phyloP scores from a whole-genome alignment of 1,140 invertebrate species.

The Pemphigus obesinymphae region DNA sequence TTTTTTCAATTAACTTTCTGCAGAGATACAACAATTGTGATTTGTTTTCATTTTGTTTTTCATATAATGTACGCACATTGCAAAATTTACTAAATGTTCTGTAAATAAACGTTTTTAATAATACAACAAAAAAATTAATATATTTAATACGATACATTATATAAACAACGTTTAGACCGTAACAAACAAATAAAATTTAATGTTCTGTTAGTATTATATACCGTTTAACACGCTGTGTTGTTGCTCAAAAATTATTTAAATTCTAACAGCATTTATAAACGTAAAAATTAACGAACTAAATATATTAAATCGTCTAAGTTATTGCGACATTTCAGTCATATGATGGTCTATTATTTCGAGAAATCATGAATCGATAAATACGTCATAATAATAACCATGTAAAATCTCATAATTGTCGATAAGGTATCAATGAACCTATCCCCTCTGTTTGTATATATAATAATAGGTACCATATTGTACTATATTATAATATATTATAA shows the following conservation, averaged over 20 bases:
- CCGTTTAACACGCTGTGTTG: no score
- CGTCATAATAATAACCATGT: neutral
- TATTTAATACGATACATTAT: neutral
- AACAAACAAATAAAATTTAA: neutral
- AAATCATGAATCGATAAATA: neutral
- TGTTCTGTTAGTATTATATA: neutral
- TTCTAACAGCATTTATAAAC: neutral
- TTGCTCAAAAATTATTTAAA: neutral
- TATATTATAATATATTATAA: no score
- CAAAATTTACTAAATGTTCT: no score
- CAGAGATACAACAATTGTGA: no score
- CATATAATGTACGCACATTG: no score
- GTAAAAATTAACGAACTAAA: neutral
- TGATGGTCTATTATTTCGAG: no score
- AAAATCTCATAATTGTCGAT: neutral
- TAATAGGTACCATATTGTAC: no score
- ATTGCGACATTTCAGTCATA: neutral
- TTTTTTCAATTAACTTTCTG: no score
- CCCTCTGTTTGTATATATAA: no score
- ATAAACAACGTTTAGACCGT: neutral
- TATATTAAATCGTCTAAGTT: neutral
- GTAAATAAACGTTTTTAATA: neutral
- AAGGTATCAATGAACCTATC: neutral
- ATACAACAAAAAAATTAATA: neutral
- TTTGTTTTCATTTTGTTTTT: no score